Percentiles rank a stretch among this genome's conserved stretches.
Conservation (phyloP, 1,140 invertebrate genomes). For the Drosophila biarmipes region DNA sequence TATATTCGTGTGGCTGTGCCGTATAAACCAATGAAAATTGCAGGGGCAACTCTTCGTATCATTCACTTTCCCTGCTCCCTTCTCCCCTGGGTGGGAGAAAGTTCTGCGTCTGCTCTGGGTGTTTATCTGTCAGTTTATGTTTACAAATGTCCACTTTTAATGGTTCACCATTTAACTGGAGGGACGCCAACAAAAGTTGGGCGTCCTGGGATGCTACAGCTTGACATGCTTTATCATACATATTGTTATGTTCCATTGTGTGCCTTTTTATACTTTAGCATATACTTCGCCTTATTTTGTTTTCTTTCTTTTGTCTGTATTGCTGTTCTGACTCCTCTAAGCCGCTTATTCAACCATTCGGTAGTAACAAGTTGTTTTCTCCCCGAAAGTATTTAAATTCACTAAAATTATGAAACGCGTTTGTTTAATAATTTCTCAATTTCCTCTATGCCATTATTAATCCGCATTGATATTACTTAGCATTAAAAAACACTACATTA, state of each 20-base stretch:
- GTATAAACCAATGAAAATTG: conserved; percentile 77
- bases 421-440: neutral
- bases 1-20: conserved; percentile 17
- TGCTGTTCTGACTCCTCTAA: conserved; percentile 2
- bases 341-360: neutral
- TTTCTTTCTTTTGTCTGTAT: conserved; percentile 7
- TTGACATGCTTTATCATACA: conserved; percentile 48
- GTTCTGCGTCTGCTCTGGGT: conserved; percentile 64
- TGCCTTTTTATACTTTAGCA: conserved; percentile 12
- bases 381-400: neutral
- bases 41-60: conserved; percentile 65
- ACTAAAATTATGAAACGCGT: neutral
- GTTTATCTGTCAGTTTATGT: conserved; percentile 83
- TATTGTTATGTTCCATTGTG: conserved; percentile 46
- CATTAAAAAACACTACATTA: neutral
- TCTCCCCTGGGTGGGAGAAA: conserved; percentile 28
- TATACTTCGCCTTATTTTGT: conserved; percentile 3
- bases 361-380: neutral
- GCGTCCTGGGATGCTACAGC: conserved; percentile 1
- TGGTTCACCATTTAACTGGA: conserved; percentile 72
- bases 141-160: conserved; percentile 81
- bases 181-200: conserved; percentile 13
- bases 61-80: conserved; percentile 19
- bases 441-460: neutral
- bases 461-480: neutral